phyloP scores from a whole-genome alignment of 2,113 vertebrate species.

The Pogona vitticeps region DNA sequence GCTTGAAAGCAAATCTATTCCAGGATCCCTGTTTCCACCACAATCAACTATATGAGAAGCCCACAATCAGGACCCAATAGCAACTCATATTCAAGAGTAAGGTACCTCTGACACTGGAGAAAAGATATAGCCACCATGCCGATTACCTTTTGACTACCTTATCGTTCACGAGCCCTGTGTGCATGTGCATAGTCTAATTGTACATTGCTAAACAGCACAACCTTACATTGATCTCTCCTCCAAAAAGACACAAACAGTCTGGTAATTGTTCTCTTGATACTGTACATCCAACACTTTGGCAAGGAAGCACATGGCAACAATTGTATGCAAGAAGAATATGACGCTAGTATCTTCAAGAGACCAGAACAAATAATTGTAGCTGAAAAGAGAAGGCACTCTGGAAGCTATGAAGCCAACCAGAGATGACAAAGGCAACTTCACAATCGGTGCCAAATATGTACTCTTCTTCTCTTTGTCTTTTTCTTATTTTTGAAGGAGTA shows the following conservation, averaged over 20 bases:
- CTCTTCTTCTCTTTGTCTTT: background rate
- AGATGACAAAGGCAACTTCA: background rate
- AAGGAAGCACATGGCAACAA: too few species aligned
- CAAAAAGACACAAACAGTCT: too few species aligned
- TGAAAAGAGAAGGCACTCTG: background rate
- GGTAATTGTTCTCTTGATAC: too few species aligned
- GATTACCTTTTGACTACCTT: too few species aligned
- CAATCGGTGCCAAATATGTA: background rate
- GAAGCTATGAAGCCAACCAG: background rate
- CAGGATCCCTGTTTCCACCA: background rate
- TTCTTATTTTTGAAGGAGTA: background rate
- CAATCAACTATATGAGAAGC: background rate
- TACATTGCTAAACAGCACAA: too few species aligned
- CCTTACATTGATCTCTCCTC: too few species aligned
- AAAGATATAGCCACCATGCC: too few species aligned
- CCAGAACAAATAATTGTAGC: background rate
- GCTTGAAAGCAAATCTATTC: background rate
- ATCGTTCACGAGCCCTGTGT: too few species aligned
- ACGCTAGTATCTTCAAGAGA: background rate
- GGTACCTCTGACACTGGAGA: background rate
- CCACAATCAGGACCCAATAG: background rate
- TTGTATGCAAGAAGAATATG: too few species aligned
- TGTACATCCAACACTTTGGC: too few species aligned
- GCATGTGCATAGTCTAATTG: too few species aligned
- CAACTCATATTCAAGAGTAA: background rate